Base-by-base conservation (phyloP, 2,113 vertebrate genomes). In the Athene noctua region DNA sequence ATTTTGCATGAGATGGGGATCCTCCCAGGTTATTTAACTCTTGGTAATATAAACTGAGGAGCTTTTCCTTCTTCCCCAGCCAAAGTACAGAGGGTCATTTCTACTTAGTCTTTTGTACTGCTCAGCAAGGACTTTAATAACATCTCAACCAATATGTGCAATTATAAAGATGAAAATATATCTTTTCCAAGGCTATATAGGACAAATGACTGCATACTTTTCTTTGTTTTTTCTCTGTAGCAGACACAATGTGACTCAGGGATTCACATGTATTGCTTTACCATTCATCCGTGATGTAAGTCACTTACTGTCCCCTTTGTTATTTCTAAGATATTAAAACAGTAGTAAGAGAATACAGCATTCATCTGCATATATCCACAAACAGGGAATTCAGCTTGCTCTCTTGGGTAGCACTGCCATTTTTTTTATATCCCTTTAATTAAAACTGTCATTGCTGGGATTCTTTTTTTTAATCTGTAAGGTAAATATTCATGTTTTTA, bases 401-500 rank as follows among this genome's bases (percentile, higher is more conserved):
- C 67, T 94, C 67, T 49, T 88, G 84, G 78, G 61, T 91, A 96
- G 71, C 75, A 73, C 23, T 79, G 75, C 44, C 71, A 78, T 90
- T 97, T 91, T 10, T 75, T 97, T 94, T 75, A 81, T 54, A 95
- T 63, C 6, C 29, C 46, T 92, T 97, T 98, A 97, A 97, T 97
- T 97, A 96, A 93, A 96, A 93, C 68, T 57, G 36, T 68, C 54
- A 79, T 92, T 96, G 66, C 79, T 79, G 32, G 46, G 22, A 80
- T 91, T 89, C 44, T 80, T 92, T 92, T 92, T 95, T 95, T 95
- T 85, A 88, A 96, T 96, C 71, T 88, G 72, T 78, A 90, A 92
- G 84, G 89, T 96, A 97, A 97, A 97, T 95, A 95, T 95, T 97
- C 85, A 92, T 95, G 92, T 30, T 96, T 97, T 97, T 83, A 8